Base-by-base conservation (phyloP, 2,113 vertebrate species). In the Scortum barcoo region DNA sequence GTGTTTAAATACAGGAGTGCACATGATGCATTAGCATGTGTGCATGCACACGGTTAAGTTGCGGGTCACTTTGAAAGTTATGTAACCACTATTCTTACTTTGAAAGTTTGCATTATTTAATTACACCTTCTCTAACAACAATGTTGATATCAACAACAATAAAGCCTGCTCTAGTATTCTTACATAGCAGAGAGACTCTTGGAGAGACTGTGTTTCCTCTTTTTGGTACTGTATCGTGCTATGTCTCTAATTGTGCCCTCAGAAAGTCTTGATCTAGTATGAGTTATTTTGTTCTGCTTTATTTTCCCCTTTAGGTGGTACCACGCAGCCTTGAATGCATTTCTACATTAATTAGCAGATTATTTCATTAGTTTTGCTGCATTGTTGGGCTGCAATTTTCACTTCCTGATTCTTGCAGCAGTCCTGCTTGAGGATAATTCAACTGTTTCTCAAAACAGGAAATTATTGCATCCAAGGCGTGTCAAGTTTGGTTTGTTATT, bases 171-270 rank as follows among this genome's bases (percentile, higher is more conserved):
- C 8, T 10, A 9, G 24, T n/a, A 38, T 26, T 42, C 42, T 40
- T 10, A 30, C 51, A 56, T 4, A 8, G 20, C 46, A 67, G 42
- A 40, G 16, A 57, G 8, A 44, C 33, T 20, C 5, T 0, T 17
- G 56, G 2, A 63, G 11, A 56, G 7, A 8, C n/a, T 53, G 5
- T 16, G 5, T 3, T 22, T n/a, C 71, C n/a, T 50, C 26, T 48
- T 38, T 63, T 44, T 51, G 11, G 11, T 19, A 7, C 48, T 72
- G 9, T 51, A 40, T 42, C 30, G 53, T 51, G 72, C 46, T 62
- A 56, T 30, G 38, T 58, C 79, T 80, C 19, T 80, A 77, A 80
- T 72, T 83, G 80, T 50, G 24, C 76, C 68, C 68, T 77, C 38
- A 60, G 72, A 83, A 88, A 63, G 26, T 76, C 80, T 68, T 24